Conservation (phyloP, 2,888 invertebrate species). For the Mythimna ferrago region DNA sequence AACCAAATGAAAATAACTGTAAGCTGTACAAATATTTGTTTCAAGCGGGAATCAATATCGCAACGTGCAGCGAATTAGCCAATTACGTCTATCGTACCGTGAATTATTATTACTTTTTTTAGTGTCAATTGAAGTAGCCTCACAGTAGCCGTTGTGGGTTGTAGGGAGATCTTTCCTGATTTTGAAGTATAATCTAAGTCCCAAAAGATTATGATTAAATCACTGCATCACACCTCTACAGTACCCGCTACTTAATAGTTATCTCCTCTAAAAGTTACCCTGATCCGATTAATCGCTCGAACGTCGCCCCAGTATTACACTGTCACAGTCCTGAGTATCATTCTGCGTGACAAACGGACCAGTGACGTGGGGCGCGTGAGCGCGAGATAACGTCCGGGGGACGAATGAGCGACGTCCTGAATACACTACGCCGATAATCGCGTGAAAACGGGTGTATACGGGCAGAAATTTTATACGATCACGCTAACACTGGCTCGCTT, state of each 20-base stretch:
- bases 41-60: too few relatives aligned
- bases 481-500: background rate
- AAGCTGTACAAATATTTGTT: too few relatives aligned
- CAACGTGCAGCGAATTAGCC: too few relatives aligned
- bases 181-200: background rate
- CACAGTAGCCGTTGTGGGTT: too few relatives aligned
- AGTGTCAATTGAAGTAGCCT: too few relatives aligned
- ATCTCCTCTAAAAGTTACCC: conserved; percentile 53
- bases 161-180: too few relatives aligned
- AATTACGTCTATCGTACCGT: too few relatives aligned
- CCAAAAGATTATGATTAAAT: background rate
- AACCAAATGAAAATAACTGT: too few relatives aligned
- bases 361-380: conserved; percentile 73
- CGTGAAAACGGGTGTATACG: conserved; percentile 19
- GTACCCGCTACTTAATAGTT: conserved; percentile 29
- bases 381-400: conserved; percentile 81
- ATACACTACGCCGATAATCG: conserved; percentile 68
- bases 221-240: background rate
- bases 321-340: conserved; percentile 68
- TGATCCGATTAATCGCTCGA: conserved; percentile 59
- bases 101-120: too few relatives aligned
- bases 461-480: background rate
- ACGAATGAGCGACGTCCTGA: conserved; percentile 82
- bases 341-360: conserved; percentile 79
- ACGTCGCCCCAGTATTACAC: conserved; percentile 63